These are phyloP conservation scores for Apocheima hispidaria DNA, from an alignment of 2,888 invertebrate species.

Conservation along the genomic window DNA sequence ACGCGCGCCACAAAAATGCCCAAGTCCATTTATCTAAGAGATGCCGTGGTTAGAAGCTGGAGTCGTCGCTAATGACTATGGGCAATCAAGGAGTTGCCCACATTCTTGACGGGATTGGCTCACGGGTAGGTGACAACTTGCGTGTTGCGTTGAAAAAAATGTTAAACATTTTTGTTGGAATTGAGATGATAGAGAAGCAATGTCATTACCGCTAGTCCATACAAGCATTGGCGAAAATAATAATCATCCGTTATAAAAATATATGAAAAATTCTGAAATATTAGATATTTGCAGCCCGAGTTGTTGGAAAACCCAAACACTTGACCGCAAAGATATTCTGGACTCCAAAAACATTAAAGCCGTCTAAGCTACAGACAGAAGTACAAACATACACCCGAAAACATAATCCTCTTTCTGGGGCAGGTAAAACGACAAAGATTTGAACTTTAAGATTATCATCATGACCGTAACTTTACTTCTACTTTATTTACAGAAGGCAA, in stretches of 20 bases:
- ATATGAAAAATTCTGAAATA: background rate
- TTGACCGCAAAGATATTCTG: background rate
- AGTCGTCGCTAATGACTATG: slow-evolving; percentile 42
- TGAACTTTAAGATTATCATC: background rate
- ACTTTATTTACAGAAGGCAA: slow-evolving; percentile 26
- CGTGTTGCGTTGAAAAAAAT: slow-evolving; percentile 27
- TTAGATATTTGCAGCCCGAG: too few relatives aligned
- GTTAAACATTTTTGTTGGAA: slow-evolving; percentile 17
- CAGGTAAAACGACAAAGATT: background rate
- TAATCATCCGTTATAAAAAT: too few relatives aligned
- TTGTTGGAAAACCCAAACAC: too few relatives aligned
- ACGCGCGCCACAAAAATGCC: slow-evolving; percentile 36
- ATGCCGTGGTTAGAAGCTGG: too few relatives aligned
- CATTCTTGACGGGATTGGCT: slow-evolving; percentile 46
- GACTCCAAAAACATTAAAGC: background rate
- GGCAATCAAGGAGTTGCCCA: slow-evolving; percentile 37
- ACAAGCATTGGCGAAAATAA: too few relatives aligned
- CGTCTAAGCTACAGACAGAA: background rate
- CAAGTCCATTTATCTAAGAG: too few relatives aligned
- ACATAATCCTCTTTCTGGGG: background rate
- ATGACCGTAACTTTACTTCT: background rate
- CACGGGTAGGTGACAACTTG: slow-evolving; percentile 21
- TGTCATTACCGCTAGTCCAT: background rate
- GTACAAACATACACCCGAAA: background rate
- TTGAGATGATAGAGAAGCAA: background rate